Percentiles rank a stretch among this genome's conserved stretches.
phyloP scores from a whole-genome alignment of 2,888 invertebrate genomes.

The Neelides folsomi region DNA sequence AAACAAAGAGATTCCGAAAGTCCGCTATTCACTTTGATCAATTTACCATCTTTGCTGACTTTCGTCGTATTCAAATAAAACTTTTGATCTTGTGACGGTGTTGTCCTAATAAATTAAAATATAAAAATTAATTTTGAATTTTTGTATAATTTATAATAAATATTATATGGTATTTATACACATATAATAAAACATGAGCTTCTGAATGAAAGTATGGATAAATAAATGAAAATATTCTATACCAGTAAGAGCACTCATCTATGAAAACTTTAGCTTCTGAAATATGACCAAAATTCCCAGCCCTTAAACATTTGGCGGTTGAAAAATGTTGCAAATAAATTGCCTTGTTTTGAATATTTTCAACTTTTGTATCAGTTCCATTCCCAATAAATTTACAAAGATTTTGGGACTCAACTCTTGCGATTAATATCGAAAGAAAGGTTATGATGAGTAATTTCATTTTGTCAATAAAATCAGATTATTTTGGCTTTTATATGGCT shows the following conservation, averaged over 20 bases:
- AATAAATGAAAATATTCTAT: constrained; percentile 2
- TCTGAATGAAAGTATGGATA: background rate
- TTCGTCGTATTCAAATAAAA: constrained; percentile 11
- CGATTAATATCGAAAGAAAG: no score
- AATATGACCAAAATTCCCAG: constrained; percentile 20
- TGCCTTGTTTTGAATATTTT: no score
- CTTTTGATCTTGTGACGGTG: constrained; percentile 17
- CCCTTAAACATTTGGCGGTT: constrained; percentile 20
- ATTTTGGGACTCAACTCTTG: no score
- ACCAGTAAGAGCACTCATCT: constrained; percentile 26
- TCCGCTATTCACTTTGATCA: constrained; percentile 14
- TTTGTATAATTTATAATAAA: background rate
- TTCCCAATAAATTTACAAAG: no score
- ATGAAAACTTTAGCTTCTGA: constrained; percentile 19
- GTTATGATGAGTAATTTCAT: no score
- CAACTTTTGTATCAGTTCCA: no score
- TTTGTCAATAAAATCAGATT: no score
- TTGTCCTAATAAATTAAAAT: constrained; percentile 12
- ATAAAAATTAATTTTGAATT: background rate
- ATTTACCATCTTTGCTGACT: constrained; percentile 10
- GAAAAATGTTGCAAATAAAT: constrained; percentile 26
- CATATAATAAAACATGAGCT: no score
- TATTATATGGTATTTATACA: background rate
- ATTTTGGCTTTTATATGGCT: no score
- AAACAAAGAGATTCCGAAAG: constrained; percentile 19